phyloP scores from a whole-genome alignment of 1,140 invertebrate genomes.

The Zelostemma sp. region DNA sequence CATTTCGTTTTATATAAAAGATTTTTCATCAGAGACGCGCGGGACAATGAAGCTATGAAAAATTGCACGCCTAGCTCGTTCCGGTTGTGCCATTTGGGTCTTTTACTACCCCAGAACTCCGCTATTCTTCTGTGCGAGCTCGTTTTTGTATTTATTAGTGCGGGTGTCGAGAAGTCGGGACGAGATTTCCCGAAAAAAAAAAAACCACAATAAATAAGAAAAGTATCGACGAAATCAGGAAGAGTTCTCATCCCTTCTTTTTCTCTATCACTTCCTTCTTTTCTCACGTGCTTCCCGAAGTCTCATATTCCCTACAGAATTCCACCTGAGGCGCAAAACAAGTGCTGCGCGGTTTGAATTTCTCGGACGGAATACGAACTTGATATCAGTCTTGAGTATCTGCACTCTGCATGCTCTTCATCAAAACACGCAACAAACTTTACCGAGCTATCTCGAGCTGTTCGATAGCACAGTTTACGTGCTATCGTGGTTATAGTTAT shows the following conservation, averaged over 20 bases:
- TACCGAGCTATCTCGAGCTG: slow-evolving; percentile 26
- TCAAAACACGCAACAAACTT: slow-evolving; percentile 55
- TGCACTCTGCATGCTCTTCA: slow-evolving; percentile 40
- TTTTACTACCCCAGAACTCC: slow-evolving; percentile 28
- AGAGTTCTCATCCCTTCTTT: slow-evolving; percentile 15
- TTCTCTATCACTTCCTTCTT: slow-evolving; percentile 13
- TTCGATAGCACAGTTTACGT: slow-evolving; percentile 28
- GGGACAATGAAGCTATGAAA: slow-evolving; percentile 58
- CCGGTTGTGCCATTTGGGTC: slow-evolving; percentile 25
- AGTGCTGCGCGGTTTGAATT: slow-evolving; percentile 54
- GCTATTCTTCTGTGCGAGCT: slow-evolving; percentile 40
- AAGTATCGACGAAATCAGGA: too few relatives aligned
- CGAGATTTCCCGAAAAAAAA: too few relatives aligned
- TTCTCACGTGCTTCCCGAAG: slow-evolving; percentile 17
- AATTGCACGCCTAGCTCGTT: slow-evolving; percentile 50
- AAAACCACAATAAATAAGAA: too few relatives aligned
- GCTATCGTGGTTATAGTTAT: slow-evolving; percentile 31
- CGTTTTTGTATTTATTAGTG: slow-evolving; percentile 50
- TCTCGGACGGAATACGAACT: slow-evolving; percentile 53
- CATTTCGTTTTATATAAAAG: slow-evolving; percentile 50
- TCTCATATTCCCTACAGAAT: slow-evolving; percentile 39
- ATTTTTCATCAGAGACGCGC: slow-evolving; percentile 51
- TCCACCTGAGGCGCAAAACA: slow-evolving; percentile 43
- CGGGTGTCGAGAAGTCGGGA: too few relatives aligned
- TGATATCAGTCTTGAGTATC: slow-evolving; percentile 53